A percentile compares a stretch with the other conserved stretches of the same genome.
These are phyloP conservation scores for Bemisia tabaci DNA, from an alignment of 1,140 invertebrate genomes.

Conservation along the genomic window DNA sequence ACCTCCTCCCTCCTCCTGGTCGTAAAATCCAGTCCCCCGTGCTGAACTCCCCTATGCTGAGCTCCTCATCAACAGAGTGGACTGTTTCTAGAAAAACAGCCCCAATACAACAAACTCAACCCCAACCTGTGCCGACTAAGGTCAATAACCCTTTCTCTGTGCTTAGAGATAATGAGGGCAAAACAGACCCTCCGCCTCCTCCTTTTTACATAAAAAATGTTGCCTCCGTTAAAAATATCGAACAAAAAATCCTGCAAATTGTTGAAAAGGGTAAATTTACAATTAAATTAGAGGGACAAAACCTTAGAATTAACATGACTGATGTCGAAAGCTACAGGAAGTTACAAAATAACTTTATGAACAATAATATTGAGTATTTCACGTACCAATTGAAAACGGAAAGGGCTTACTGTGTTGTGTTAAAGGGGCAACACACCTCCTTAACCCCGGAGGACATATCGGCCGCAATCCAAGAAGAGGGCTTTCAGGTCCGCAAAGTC, in stretches of 20 bases:
- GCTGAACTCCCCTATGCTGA: no score
- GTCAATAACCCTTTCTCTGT: neutral
- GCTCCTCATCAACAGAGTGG: no score
- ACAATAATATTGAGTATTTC: slow-evolving; percentile 19
- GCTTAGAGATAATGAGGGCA: neutral
- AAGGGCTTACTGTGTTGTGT: slow-evolving; percentile 25
- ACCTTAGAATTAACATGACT: neutral
- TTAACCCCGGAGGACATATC: slow-evolving; percentile 23
- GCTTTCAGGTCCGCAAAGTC: slow-evolving; percentile 6
- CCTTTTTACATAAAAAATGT: neutral
- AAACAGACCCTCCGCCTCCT: neutral
- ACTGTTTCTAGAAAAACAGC: neutral
- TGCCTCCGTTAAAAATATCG: neutral
- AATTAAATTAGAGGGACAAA: neutral
- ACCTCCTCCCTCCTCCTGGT: no score
- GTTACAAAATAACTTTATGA: no score
- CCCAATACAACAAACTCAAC: neutral
- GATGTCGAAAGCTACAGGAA: neutral
- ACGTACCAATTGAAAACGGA: slow-evolving; percentile 28
- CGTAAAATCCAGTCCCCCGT: no score
- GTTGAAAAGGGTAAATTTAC: neutral
- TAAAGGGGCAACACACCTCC: slow-evolving; percentile 25
- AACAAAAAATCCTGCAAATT: neutral
- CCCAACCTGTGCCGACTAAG: neutral
- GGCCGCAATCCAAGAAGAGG: slow-evolving; percentile 17